Evolutionary conservation across 2,888 invertebrate species (phyloP).

Genomic region (Pegoplata infirma): DNA sequence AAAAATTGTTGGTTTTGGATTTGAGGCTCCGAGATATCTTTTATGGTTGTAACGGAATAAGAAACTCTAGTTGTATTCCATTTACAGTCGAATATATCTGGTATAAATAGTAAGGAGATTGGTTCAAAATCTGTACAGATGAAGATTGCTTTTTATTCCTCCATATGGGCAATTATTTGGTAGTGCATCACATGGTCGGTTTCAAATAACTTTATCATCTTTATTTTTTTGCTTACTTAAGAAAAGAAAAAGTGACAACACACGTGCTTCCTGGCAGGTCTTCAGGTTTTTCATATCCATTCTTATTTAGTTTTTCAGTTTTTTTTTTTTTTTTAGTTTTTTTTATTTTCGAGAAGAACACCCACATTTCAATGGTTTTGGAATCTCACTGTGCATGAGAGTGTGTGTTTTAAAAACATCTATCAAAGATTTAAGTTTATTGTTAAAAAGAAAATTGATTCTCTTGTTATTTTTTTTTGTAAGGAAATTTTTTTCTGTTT

Average conservation of each 20-base stretch:
- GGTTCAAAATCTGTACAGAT: too few species aligned
- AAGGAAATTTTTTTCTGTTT: background rate
- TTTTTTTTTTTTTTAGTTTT: background rate
- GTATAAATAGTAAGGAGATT: too few species aligned
- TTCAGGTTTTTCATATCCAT: background rate
- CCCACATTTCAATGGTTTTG: constrained; percentile 30
- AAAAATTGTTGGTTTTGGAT: too few species aligned
- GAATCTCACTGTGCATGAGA: constrained; percentile 18
- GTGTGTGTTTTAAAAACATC: constrained; percentile 34
- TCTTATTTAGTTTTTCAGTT: constrained; percentile 11
- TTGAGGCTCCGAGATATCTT: too few species aligned
- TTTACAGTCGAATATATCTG: too few species aligned
- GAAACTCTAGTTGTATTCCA: too few species aligned
- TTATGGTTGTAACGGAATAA: too few species aligned
- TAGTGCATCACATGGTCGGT: constrained; percentile 1
- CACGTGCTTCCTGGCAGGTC: constrained; percentile 46
- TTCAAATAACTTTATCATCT: constrained; percentile 14
- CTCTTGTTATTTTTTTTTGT: constrained; percentile 15
- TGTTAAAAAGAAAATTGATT: constrained; percentile 36
- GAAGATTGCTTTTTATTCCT: too few species aligned
- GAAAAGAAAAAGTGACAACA: constrained; percentile 43
- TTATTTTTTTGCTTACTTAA: constrained; percentile 16
- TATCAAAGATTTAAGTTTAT: constrained; percentile 38
- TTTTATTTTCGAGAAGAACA: constrained; percentile 31
- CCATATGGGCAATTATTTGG: too few species aligned